Evolutionary conservation across 2,113 vertebrate genomes (phyloP), one percentile per base, ranked within the genome.

Genomic region (Leucopsar rothschildi): DNA sequence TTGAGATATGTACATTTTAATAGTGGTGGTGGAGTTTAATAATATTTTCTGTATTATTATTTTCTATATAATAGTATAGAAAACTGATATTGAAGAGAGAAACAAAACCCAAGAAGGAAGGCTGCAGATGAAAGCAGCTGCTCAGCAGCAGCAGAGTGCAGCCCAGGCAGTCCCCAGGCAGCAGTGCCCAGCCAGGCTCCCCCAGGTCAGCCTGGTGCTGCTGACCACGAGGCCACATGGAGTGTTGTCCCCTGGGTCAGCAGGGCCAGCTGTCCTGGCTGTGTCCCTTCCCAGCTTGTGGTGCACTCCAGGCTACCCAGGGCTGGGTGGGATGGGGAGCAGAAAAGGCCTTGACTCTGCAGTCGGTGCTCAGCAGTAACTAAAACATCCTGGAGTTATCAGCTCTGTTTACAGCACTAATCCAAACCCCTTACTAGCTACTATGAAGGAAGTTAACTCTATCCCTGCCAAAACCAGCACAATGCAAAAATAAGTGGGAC

Each of bases 191-290:
- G 35, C 24, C 24, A 18, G 27, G n/a, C 31, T 61, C 15, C 17
- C 53, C 42, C 35, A 23, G 72, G 22, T 49, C 47, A 49, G 47
- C 47, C 39, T 15, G 49, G 47, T 45, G 49, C 2, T 64, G 60
- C 55, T 64, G 39, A 2, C 16, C 47, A 0, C 20, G 55, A 11
- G 27, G 28, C n/a, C 15, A 1, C 21, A 1, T 0, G 47, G 35
- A 39, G 11, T 27, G 0, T 4, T 27, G 50, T 24, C n/a, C 55
- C 61, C 28, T 20, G 47, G 47, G 11, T 7, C 68, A 73, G 42
- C 2, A 19, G 55, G 42, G 44, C 35, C 33, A 15, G 42, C 78
- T 83, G 53, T 69, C 33, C 72, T 2, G 0, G 5, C 55, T 22
- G 22, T 17, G 55, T 20, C 39, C 39, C n/a, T 18, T 37, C 44